Base-by-base conservation (phyloP, 2,888 invertebrate species). In the Dryococelus australis region DNA sequence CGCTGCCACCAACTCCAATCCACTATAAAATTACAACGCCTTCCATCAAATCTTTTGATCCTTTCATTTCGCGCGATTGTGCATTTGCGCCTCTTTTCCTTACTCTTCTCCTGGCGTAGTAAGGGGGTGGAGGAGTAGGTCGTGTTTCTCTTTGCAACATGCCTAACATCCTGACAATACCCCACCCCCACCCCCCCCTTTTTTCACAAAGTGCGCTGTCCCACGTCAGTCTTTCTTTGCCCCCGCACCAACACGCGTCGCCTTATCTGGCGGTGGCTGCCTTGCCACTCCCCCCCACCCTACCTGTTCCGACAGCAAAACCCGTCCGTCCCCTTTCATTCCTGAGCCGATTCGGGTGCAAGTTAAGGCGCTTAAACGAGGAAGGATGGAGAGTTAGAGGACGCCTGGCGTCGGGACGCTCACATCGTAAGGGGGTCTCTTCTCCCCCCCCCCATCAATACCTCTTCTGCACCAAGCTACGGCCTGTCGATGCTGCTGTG, bases 291-390 rank as follows among this genome's bases (percentile, higher is more conserved):
- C 5, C 65, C 65, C 65, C 65, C 65, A 6, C 65, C 65, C 65
- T 16, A 8, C 65, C 65, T 5, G 20, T 16, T 65, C 24, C 24
- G 10, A 20, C 65, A 65, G 16, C 20, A 10, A 20, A 3, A 1
- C 65, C 65, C n/a, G 65, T 65, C 6, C 24, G 65, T 2, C 20
- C 65, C 65, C 81, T 86, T 86, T 86, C 84, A 86, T 47, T 86
- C 65, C 28, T 86, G 88, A 87, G 86, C 87, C 88, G 88, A 87
- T 87, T 87, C 86, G 47, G 51, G 80, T 20, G 81, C 65, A 47
- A 83, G 88, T 53, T 88, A 88, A 88, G 88, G 87, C 86, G 88
- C 87, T 88, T 88, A 87, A 87, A 86, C 86, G 83, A 83, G 83
- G 83, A 83, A 83, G 83, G 83, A 83, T 83, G 83, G n/a, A 28